phyloP scores from a whole-genome alignment of 2,113 vertebrate species.

The Chionomys nivalis region DNA sequence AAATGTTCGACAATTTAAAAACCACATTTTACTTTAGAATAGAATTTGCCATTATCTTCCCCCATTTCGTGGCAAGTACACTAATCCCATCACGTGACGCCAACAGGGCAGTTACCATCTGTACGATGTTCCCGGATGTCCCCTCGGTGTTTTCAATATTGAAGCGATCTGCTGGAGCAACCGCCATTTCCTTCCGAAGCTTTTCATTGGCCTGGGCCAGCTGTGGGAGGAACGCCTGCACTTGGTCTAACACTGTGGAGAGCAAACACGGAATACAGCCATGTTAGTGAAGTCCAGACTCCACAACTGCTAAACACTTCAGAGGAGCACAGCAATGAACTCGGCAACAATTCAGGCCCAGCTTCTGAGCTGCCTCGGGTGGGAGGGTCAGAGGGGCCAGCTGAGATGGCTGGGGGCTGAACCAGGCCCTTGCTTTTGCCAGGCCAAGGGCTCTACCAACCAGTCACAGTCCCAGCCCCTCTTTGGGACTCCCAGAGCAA shows the following conservation, averaged over 20 bases:
- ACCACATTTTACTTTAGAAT: not conserved
- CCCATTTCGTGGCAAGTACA: not conserved
- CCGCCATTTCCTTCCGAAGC: constrained; percentile 89
- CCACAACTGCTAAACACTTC: not conserved
- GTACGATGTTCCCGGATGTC: constrained; percentile 88
- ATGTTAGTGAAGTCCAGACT: not conserved
- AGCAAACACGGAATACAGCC: not conserved
- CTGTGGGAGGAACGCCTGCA: constrained; percentile 94
- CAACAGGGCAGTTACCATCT: constrained; percentile 89
- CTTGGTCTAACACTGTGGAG: constrained; percentile 89
- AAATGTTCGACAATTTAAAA: not conserved
- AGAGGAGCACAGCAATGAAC: not conserved
- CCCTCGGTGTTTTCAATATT: constrained; percentile 92
- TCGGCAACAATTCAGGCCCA: not conserved
- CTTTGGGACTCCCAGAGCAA: not conserved
- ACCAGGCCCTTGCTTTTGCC: no score
- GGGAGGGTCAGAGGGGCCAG: not conserved
- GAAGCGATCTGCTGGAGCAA: constrained; percentile 86
- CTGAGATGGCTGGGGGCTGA: not conserved
- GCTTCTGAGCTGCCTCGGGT: not conserved
- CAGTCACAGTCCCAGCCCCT: not conserved
- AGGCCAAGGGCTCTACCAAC: not conserved
- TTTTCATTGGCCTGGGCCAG: constrained; percentile 93
- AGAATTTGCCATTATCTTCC: not conserved
- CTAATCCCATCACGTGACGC: not conserved